phyloP scores from a whole-genome alignment of 2,113 vertebrate genomes.

The Emydura subglobosa region DNA sequence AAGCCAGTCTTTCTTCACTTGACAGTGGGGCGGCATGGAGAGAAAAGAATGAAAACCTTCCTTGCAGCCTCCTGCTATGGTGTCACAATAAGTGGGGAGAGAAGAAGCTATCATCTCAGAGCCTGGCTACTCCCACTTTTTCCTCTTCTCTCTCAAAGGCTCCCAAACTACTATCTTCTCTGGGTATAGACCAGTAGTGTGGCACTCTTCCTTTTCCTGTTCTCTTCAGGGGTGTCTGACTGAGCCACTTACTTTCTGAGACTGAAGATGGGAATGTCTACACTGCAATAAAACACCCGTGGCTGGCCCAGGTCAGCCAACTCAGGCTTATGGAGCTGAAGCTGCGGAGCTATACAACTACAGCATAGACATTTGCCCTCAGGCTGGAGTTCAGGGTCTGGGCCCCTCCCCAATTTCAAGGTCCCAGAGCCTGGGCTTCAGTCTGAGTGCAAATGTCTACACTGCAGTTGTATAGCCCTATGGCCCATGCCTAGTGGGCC shows the following conservation, averaged over 20 bases:
- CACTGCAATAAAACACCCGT: too few relatives aligned
- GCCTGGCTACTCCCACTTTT: neutral
- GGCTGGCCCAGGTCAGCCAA: too few relatives aligned
- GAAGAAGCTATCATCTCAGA: neutral
- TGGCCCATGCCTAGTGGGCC: too few relatives aligned
- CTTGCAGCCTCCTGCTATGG: accelerated
- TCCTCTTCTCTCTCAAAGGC: neutral
- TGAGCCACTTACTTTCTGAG: neutral
- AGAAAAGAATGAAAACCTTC: neutral
- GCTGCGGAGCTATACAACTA: too few relatives aligned
- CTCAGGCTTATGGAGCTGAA: too few relatives aligned
- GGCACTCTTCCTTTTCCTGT: neutral
- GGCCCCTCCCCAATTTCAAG: neutral
- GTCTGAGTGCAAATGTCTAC: neutral
- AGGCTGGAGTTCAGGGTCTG: neutral
- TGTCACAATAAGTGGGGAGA: neutral
- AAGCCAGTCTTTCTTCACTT: neutral
- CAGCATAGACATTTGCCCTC: neutral
- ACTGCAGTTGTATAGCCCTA: neutral
- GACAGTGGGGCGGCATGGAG: neutral
- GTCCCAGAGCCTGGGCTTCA: neutral
- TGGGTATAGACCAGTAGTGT: accelerated
- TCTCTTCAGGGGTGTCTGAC: neutral
- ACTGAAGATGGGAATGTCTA: too few relatives aligned
- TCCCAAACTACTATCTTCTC: neutral